Conservation (phyloP, 2,797 vertebrate genomes). For the Mastacembelus armatus region DNA sequence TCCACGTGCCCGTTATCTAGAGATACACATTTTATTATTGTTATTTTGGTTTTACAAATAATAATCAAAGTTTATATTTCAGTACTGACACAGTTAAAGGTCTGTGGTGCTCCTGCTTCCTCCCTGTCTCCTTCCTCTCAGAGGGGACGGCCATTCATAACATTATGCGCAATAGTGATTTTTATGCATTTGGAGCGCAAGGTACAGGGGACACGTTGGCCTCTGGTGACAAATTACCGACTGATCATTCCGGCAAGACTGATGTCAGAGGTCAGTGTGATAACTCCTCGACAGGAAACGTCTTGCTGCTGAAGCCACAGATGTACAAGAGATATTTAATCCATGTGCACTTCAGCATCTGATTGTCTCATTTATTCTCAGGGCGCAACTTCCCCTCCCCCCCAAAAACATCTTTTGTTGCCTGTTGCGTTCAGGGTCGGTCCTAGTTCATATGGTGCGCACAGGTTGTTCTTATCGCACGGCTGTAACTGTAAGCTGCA, state of each 20-base stretch:
- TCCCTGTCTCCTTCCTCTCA: not conserved
- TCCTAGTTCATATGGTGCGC: constrained; percentile 67
- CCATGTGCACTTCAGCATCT: constrained; percentile 18
- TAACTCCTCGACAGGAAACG: constrained; percentile 61
- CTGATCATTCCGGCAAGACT: constrained; percentile 70
- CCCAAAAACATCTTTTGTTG: constrained; percentile 51
- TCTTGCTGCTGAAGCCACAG: constrained; percentile 28
- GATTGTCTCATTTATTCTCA: constrained; percentile 38
- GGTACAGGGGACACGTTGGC: constrained; percentile 56
- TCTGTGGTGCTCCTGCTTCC: constrained; percentile 12
- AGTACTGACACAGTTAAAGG: not conserved
- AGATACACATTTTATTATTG: too few species aligned
- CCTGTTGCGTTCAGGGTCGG: constrained; percentile 69
- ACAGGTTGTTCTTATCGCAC: constrained; percentile 78
- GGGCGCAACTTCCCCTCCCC: not conserved
- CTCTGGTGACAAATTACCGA: constrained; percentile 72
- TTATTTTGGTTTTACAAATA: not conserved
- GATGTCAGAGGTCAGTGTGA: constrained; percentile 74
- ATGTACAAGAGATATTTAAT: constrained; percentile 41
- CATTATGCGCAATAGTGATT: constrained; percentile 39
- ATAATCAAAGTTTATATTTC: constrained; percentile 10
- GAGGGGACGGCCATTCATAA: constrained; percentile 6
- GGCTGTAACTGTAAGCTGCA: constrained; percentile 85
- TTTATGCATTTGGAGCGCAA: constrained; percentile 52
- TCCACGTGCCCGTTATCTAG: not conserved